Evolutionary conservation across 2,888 invertebrate species (phyloP), one percentile per base, ranked within the genome.

Genomic region (Spilarctia lutea): DNA sequence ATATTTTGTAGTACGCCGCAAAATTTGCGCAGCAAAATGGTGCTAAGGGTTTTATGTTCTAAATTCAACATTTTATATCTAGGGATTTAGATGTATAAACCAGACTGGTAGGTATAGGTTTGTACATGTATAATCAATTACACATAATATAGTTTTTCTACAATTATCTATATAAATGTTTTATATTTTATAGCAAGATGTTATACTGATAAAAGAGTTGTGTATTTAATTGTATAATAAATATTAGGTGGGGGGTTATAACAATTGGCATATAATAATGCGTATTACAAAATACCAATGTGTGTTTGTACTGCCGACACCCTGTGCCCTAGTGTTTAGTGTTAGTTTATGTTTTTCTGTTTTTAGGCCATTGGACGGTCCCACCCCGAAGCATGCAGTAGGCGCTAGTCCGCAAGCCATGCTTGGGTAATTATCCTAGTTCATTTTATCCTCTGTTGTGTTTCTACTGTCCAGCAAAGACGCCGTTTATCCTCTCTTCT

Each of bases 351-450:
- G 92, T 93, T 94, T 96, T 92, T 95, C 93, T 94, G 93, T 94
- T 97, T 97, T 95, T 97, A 97, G 97, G 96, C 97, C 96, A 89
- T 96, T 97, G 96, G 97, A 96, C 90, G 95, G 95, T 90, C 94
- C 94, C 83, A 93, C 96, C 76, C 95, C 96, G 94, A 96, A 96
- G 96, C 96, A 95, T 95, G 96, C 96, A 83, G 95, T 96, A 95
- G 95, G 94, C 88, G 95, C 94, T 94, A 96, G 93, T 89, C 96
- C 96, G 94, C 97, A 96, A 96, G 91, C 96, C 93, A 93, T 94
- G 92, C 96, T 97, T 94, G 97, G 97, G 97, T 97, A 97, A 97
- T 96, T 96, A 95, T 96, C 85, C 74, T 85, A 77, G 83, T 84
- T 88, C 86, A 86, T 87, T 87, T 83, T 73, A 74, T 66, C 74